Evolutionary conservation across 1,140 invertebrate genomes (phyloP).

Genomic region (Brachionus plicatilis): DNA sequence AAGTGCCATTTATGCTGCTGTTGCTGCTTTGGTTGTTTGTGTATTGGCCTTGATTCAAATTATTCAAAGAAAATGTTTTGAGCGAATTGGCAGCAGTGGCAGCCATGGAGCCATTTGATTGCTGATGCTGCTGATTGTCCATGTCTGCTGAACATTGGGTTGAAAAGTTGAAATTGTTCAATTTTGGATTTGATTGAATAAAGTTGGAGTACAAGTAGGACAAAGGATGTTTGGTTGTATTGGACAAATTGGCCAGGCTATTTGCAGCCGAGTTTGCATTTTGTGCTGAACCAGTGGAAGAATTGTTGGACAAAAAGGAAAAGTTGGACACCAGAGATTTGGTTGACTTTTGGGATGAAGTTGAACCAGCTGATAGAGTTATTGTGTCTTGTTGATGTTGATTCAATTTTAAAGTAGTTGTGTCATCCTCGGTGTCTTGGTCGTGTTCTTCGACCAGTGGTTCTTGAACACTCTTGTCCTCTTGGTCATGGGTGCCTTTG

Average conservation of each 20-base stretch:
- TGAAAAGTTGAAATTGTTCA: constrained; percentile 3
- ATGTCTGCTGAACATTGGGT: neutral
- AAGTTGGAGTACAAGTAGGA: constrained; percentile 16
- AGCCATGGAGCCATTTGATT: neutral
- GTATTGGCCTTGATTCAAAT: neutral
- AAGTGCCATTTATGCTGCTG: neutral
- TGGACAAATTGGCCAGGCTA: constrained; percentile 6
- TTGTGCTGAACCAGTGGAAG: neutral
- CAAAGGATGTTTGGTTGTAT: constrained; percentile 18
- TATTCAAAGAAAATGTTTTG: neutral
- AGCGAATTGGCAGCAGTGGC: neutral
- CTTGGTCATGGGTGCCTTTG: neutral
- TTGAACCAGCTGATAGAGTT: constrained; percentile 16
- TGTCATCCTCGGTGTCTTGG: neutral
- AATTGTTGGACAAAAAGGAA: neutral
- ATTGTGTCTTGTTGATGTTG: constrained; percentile 12
- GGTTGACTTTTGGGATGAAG: neutral
- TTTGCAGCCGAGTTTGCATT: neutral
- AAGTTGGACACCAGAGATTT: constrained; percentile 3
- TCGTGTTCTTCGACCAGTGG: neutral
- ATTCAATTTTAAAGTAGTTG: neutral
- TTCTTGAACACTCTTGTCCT: neutral
- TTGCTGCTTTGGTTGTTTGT: neutral
- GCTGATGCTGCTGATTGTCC: neutral
- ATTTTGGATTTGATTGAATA: constrained; percentile 19